Conservation (phyloP, 2,888 invertebrate genomes). For the Noctua janthe region DNA sequence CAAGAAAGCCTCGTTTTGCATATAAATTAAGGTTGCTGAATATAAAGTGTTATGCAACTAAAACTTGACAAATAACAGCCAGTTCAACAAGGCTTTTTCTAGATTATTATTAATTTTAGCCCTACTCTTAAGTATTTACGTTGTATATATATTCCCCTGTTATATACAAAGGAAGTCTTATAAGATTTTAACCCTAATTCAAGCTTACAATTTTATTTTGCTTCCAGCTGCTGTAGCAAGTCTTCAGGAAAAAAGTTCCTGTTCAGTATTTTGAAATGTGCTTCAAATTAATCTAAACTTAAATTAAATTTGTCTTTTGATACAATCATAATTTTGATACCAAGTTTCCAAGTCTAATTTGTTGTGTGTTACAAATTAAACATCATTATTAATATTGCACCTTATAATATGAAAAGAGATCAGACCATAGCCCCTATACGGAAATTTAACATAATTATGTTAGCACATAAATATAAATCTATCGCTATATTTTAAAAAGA, state of each 20-base stretch:
- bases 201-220: conserved; percentile 23
- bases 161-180: conserved; percentile 7
- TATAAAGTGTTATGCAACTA: conserved; percentile 45
- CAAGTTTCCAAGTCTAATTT: background rate
- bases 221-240: conserved; percentile 13
- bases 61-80: conserved; percentile 24
- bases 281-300: background rate
- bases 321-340: background rate
- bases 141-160: conserved; percentile 1
- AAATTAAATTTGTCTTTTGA: background rate
- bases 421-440: background rate
- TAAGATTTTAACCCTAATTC: conserved; percentile 25
- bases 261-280: conserved; percentile 1
- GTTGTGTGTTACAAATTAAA: too few relatives aligned
- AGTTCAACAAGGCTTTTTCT: conserved; percentile 15
- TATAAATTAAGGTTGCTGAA: conserved; percentile 48
- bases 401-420: background rate
- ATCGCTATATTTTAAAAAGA: background rate
- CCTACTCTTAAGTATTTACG: background rate
- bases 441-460: too few relatives aligned
- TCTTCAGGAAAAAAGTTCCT: conserved; percentile 6
- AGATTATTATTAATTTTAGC: conserved; percentile 19
- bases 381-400: too few relatives aligned
- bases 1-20: conserved; percentile 48
- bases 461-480: background rate